phyloP scores from a whole-genome alignment of 2,888 invertebrate genomes.

The Cosmorhoe ocellata region DNA sequence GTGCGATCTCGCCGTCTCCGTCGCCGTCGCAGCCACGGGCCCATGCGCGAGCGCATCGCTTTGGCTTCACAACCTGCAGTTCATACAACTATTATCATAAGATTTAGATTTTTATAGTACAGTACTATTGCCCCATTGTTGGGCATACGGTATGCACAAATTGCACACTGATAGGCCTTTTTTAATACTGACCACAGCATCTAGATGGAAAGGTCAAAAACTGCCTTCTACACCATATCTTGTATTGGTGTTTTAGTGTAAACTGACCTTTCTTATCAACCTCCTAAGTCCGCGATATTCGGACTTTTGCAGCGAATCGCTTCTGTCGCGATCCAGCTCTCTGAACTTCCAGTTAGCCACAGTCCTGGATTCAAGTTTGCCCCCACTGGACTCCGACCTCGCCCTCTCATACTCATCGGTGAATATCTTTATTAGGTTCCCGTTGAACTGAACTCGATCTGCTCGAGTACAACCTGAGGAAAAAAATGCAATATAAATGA shows the following conservation, averaged over 20 bases:
- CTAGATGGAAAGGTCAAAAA: too few species aligned
- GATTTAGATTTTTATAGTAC: too few species aligned
- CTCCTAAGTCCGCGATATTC: constrained; percentile 92
- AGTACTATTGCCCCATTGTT: too few species aligned
- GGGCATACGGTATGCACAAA: too few species aligned
- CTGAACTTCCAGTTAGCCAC: constrained; percentile 96
- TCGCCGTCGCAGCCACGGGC: constrained; percentile 93
- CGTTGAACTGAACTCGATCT: constrained; percentile 91
- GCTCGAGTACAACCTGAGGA: constrained; percentile 85
- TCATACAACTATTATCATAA: too few species aligned
- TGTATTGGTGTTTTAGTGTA: too few species aligned
- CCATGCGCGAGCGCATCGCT: constrained; percentile 94
- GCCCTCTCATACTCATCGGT: constrained; percentile 87
- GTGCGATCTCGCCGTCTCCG: constrained; percentile 89
- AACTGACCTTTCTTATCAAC: constrained; percentile 89
- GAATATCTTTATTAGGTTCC: constrained; percentile 92
- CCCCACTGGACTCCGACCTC: constrained; percentile 44
- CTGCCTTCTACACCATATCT: too few species aligned
- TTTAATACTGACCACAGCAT: too few species aligned
- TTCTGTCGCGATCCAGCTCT: constrained; percentile 90
- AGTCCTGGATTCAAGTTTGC: constrained; percentile 65
- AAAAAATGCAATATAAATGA: neutral
- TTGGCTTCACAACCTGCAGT: constrained; percentile 89
- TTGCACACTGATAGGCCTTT: too few species aligned
- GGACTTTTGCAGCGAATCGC: constrained; percentile 88